These are phyloP conservation scores for Ictalurus furcatus DNA, from an alignment of 2,113 vertebrate species.

Conservation along the genomic window DNA sequence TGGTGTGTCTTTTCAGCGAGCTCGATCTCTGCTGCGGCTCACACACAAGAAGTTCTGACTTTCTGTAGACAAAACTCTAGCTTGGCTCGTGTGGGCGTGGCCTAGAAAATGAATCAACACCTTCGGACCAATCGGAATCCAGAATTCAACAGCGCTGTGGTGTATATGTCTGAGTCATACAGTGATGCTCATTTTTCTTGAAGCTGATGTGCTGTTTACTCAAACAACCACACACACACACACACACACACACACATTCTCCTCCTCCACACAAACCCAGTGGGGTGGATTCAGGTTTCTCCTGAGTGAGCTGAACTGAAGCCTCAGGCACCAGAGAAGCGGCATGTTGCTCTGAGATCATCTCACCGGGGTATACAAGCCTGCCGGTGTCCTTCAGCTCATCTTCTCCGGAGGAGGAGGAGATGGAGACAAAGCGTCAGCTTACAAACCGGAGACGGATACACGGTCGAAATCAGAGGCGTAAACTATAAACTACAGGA, in stretches of 20 bases:
- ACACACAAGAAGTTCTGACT: too few species aligned
- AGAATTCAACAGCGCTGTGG: not conserved
- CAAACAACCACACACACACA: not conserved
- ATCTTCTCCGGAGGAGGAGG: not conserved
- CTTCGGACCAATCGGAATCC: not conserved
- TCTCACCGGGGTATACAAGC: not conserved
- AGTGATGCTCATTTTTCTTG: not conserved
- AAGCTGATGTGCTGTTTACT: not conserved
- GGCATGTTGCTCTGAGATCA: not conserved
- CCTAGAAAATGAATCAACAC: not conserved
- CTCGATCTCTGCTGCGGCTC: not conserved
- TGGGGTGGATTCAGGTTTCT: not conserved
- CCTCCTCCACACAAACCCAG: not conserved
- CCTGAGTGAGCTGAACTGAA: not conserved
- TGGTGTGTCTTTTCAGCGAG: not conserved
- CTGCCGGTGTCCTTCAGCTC: constrained; percentile 13
- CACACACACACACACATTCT: not conserved
- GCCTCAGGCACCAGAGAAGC: not conserved
- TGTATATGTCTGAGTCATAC: not conserved
- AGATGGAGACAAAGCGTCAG: not conserved
- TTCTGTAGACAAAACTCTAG: not conserved
- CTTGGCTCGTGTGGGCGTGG: not conserved
- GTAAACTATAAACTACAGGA: not conserved
- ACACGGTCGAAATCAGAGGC: not conserved
- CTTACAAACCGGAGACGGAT: not conserved